phyloP scores from a whole-genome alignment of 1,140 invertebrate species.

The Bathynomus jamesi region DNA sequence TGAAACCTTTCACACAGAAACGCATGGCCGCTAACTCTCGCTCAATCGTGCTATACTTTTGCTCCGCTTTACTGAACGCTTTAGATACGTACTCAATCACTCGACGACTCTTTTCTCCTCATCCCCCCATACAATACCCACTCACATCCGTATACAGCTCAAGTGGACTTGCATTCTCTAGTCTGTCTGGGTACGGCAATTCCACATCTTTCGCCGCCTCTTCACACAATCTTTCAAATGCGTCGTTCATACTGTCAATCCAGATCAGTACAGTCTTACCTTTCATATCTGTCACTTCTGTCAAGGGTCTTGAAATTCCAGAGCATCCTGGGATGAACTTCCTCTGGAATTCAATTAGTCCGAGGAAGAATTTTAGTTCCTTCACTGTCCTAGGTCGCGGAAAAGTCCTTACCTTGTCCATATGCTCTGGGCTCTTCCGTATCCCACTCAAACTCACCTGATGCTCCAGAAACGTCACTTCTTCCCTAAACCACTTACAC shows the following conservation, averaged over 20 bases:
- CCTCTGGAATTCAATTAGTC: neutral
- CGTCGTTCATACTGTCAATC: neutral
- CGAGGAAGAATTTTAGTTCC: constrained; percentile 1
- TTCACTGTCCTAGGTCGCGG: constrained; percentile 1
- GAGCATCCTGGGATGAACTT: neutral
- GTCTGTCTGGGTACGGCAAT: neutral
- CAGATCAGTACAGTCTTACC: neutral
- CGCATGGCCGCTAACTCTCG: neutral
- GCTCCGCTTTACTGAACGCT: neutral
- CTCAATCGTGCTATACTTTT: neutral
- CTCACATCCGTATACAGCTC: constrained; percentile 1
- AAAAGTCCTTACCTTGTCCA: neutral
- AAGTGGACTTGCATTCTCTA: neutral
- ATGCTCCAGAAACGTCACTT: constrained; percentile 3
- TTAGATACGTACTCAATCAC: neutral
- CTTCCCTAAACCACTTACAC: constrained; percentile 4
- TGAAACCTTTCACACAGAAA: neutral
- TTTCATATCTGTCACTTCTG: neutral
- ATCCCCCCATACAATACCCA: neutral
- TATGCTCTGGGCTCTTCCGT: neutral
- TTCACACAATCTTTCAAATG: neutral
- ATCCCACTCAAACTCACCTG: neutral
- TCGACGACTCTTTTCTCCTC: neutral
- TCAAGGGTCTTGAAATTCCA: neutral
- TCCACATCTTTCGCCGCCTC: neutral